A percentile compares a stretch with the other conserved stretches of the same genome.
These are phyloP conservation scores for Epinephelus coioides DNA, from an alignment of 2,797 vertebrate genomes.

Conservation along the genomic window DNA sequence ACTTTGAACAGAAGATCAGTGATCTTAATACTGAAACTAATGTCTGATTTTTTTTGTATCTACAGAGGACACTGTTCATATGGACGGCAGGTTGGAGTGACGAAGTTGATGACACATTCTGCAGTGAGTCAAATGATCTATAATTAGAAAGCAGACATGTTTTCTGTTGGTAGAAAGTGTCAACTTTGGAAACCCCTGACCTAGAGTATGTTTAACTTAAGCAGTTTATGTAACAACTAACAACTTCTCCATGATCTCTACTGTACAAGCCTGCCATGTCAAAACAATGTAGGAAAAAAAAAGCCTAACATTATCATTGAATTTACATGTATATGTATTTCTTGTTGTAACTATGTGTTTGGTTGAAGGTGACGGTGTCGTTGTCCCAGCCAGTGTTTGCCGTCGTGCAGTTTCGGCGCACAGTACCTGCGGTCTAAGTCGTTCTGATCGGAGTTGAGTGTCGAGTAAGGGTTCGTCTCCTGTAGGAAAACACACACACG, in stretches of 20 bases:
- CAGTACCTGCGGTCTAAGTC: slow-evolving; percentile 91
- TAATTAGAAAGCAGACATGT: neutral
- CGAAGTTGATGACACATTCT: neutral
- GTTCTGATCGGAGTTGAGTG: slow-evolving; percentile 84
- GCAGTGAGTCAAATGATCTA: neutral
- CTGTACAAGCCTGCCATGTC: neutral
- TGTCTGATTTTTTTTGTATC: neutral
- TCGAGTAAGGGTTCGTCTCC: slow-evolving; percentile 88
- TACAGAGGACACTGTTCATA: neutral
- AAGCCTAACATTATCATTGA: slow-evolving; percentile 1
- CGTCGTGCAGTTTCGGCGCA: slow-evolving; percentile 73
- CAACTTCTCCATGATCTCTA: neutral
- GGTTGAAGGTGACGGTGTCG: slow-evolving; percentile 19
- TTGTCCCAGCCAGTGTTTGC: slow-evolving; percentile 34
- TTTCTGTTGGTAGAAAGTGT: slow-evolving; percentile 9
- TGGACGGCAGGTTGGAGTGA: neutral
- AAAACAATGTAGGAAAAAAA: slow-evolving; percentile 27
- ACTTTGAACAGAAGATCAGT: no score
- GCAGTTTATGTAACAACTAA: no score
- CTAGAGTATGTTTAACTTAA: neutral
- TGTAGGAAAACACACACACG: slow-evolving; percentile 66
- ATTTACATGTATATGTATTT: slow-evolving; percentile 5
- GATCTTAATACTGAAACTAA: neutral
- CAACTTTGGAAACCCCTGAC: no score
- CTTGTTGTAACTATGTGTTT: slow-evolving; percentile 23